Evolutionary conservation across 2,113 vertebrate genomes (phyloP).

Genomic region (Cochlearius cochlearius): DNA sequence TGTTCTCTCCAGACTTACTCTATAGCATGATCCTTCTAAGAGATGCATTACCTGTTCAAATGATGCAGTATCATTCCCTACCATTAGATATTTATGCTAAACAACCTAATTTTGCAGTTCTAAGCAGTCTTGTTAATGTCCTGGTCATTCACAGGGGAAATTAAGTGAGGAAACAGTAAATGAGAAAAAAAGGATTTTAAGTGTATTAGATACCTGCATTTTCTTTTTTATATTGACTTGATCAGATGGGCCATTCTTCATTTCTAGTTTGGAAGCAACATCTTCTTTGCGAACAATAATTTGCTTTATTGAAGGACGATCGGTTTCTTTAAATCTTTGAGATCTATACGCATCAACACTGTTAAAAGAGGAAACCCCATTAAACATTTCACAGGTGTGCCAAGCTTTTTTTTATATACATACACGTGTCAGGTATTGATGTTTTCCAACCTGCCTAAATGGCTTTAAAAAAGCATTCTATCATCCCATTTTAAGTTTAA

Average conservation of each 20-base stretch:
- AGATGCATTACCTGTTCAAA: not conserved
- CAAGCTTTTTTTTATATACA: not conserved
- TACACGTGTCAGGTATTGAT: not conserved
- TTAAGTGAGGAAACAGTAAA: not conserved
- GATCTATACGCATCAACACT: conserved; percentile 94
- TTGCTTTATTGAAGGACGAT: conserved; percentile 85
- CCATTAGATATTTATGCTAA: not conserved
- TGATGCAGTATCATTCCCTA: not conserved
- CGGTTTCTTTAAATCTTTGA: conserved; percentile 86
- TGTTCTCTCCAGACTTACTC: not conserved
- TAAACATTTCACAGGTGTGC: not conserved
- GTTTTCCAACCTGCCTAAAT: not conserved
- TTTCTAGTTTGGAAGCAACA: conserved; percentile 75
- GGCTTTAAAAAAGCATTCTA: not conserved
- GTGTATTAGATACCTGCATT: conserved; percentile 81
- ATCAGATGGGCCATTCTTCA: conserved; percentile 65
- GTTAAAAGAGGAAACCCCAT: conserved; percentile 35
- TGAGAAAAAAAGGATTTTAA: not conserved
- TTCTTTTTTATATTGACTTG: conserved; percentile 86
- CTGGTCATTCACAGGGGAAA: not conserved
- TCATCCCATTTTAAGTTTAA: not conserved
- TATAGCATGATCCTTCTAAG: not conserved
- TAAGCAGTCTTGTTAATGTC: not conserved
- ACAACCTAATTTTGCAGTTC: not conserved
- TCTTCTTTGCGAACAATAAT: conserved; percentile 90